Base-by-base conservation (phyloP, 2,113 vertebrate species). In the Brevimyrus niger region DNA sequence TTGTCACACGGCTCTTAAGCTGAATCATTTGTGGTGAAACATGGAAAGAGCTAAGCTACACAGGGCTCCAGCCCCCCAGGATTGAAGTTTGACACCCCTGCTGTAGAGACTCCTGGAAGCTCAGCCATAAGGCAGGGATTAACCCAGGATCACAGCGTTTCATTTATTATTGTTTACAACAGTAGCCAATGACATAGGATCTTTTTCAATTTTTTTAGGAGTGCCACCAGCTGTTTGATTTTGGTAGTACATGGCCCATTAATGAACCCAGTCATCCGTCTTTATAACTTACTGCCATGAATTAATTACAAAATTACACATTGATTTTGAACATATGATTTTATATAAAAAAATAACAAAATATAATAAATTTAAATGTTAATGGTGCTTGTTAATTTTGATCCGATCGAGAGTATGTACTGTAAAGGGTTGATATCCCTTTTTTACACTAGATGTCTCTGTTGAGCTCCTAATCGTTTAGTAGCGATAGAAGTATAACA, bases 401-500 rank as follows among this genome's bases (percentile, higher is more conserved):
- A n/a, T n/a, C n/a, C n/a, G n/a, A n/a, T n/a, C n/a, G n/a, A n/a
- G n/a, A n/a, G n/a, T n/a, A 42, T 42, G 42, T 42, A 42, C 3
- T 42, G 61, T 31, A 35, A 35, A 73, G 13, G 15, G 31, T 80
- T 42, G 1, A 80, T 15, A 17, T 19, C 0, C 2, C 13, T 44
- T 82, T 82, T 47, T 1, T 38, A 42, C 89, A 47, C 50, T 83
- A 88, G 89, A 83, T 87, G 89, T 88, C 89, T 27, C 86, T 80
- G 42, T 90, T 88, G 51, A 50, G 35, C 65, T 90, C 38, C 53
- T n/a, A 55, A 83, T 73, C 15, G 13, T 11, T 21, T 23, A 27
- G 27, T 88, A 48, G 27, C 21, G 3, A 31, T 11, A 27, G 61
- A 11, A 3, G 61, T 27, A 27, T 13, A 3, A 27, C 6, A 42